Base-by-base conservation (phyloP, 2,888 invertebrate species). In the Flexamia atlantica region DNA sequence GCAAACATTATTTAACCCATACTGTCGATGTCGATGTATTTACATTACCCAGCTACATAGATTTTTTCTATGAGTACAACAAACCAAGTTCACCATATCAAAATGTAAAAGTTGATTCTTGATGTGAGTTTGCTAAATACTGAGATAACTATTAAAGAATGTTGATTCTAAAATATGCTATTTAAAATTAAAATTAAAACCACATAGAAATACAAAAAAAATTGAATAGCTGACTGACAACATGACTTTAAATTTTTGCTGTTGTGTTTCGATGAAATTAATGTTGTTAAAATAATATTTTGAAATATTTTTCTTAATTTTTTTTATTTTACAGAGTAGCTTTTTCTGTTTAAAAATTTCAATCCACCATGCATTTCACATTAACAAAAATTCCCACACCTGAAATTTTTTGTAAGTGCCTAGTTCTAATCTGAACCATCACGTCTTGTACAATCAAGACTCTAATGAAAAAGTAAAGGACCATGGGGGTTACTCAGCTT, bases 401-500 rank as follows among this genome's bases (percentile, higher is more conserved):
- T 36, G 9, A 36, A 36, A 36, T 36, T 36, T 36, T 36, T 4
- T 9, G 9, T 36, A 7, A 36, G 36, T 46, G 46, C 17, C 46
- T 14, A 46, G 60, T 60, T 60, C 60, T 60, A 60, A 60, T 28
- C 3, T 9, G 4, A 17, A 60, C 25, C 23, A 60, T 5, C 25
- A 23, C 9, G 60, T 20, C 60, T 60, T 60, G 60, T 60, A 60
- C 20, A 60, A 60, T 25, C 60, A 60, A 60, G 60, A 60, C 60
- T 46, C 53, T 53, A 53, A 53, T 2, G 20, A 53, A 20, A 53
- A 53, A 20, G 23, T 46, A 36, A 36, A 9, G 36, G 36, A 4
- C 9, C 5, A 36, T 36, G 36, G 36, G 46, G 46, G 14, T 14
- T 14, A 46, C 46, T 46, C 46, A 10, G 14, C 17, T 23, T 64